These are phyloP conservation scores for Phytoseiulus persimilis DNA, from an alignment of 2,888 invertebrate species.

Conservation along the genomic window DNA sequence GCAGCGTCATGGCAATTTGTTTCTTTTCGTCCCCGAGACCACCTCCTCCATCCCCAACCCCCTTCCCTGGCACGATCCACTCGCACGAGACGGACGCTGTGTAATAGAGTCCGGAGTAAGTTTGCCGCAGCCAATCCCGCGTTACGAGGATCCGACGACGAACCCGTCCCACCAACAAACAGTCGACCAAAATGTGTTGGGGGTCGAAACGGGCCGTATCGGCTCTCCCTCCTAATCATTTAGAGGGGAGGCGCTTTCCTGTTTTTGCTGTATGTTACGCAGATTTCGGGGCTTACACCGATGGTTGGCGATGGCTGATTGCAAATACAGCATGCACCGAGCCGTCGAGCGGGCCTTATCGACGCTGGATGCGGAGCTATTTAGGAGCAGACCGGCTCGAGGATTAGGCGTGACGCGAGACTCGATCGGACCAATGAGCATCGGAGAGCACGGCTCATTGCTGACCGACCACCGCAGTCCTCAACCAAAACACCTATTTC, in stretches of 20 bases:
- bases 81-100: not conserved
- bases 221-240: not conserved
- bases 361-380: not conserved
- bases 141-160: not conserved
- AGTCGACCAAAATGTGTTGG: not conserved
- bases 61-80: not conserved
- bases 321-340: not conserved
- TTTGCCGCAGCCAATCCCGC: not conserved
- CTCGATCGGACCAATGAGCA: not conserved
- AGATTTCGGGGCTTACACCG: too few relatives aligned
- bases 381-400: not conserved
- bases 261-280: too few relatives aligned
- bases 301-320: too few relatives aligned
- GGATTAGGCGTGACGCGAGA: not conserved
- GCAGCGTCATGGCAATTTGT: slow-evolving; percentile 15
- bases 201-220: too few relatives aligned
- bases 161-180: not conserved
- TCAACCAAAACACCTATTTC: not conserved
- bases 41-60: not conserved
- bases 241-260: not conserved
- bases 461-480: not conserved
- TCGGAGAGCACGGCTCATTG: not conserved
- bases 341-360: not conserved
- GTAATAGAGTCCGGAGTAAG: not conserved
- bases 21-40: not conserved